Evolutionary conservation across 2,888 invertebrate species (phyloP), one percentile per base, ranked within the genome.

Genomic region (Catocala fraxini): DNA sequence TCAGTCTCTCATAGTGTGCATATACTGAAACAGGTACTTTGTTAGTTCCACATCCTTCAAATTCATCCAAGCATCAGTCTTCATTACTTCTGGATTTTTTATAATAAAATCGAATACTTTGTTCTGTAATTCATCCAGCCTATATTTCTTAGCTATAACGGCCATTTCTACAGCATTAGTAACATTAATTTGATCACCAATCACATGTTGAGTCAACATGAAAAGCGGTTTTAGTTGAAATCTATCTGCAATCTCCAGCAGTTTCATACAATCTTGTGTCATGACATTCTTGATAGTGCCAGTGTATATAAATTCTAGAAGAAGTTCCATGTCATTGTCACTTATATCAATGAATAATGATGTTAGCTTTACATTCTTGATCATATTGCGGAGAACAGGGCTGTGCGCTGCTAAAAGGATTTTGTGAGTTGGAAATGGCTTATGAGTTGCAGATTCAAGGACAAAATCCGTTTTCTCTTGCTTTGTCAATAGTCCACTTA

Each of bases 401-500:
- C 92, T 91, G 58, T 89, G 89, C 2, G 89, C 88, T 0, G 88
- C 86, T 33, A 93, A 60, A 42, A 93, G 75, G 35, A 93, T 81
- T 65, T 86, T 89, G 63, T 93, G 93, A 0, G 84, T 78, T 5
- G 81, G 78, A 66, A 86, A 90, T 56, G 86, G 72, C 33, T 80
- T 89, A 0, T 79, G 79, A 57, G 75, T 83, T 0, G 62, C 70
- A 6, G 92, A 89, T 67, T 80, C 72, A 7, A 94, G 63, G 3
- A 73, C 61, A 66, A 88, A 91, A 71, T 93, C 92, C 33, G 87
- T 77, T 42, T 82, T 82, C 56, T 88, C 82, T 56, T 85, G 76
- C 34, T 86, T 82, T 0, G 76, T 68, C 5, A 89, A 59, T 12
- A 84, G 65, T 9, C 75, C 77, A 53, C 82, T 81, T 59, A 87